These are phyloP conservation scores for Tamandua tetradactyla DNA, from an alignment of 2,797 vertebrate species.

Conservation along the genomic window DNA sequence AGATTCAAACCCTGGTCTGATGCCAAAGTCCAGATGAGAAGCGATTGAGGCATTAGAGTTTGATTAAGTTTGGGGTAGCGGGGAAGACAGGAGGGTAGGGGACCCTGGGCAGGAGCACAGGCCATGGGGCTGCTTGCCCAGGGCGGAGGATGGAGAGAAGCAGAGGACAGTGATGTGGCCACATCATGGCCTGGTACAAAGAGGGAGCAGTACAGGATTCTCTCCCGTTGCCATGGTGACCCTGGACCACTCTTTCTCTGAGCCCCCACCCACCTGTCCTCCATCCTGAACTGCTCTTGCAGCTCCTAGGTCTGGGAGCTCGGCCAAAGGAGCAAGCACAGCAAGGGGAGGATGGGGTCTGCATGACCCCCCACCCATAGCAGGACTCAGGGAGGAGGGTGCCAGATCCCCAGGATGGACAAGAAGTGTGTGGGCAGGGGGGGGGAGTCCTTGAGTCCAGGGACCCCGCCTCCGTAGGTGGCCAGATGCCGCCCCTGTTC, in stretches of 20 bases:
- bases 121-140: not conserved
- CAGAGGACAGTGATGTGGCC: not conserved
- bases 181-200: not conserved
- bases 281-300: not conserved
- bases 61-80: not conserved
- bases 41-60: too few species aligned
- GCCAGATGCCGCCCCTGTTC: not conserved
- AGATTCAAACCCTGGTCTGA: not conserved
- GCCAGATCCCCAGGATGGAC: not conserved
- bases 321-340: not conserved
- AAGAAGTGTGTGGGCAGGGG: too few species aligned
- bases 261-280: conserved; percentile 6
- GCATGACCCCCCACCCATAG: not conserved
- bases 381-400: not conserved
- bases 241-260: conserved; percentile 22
- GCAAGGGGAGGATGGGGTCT: not conserved
- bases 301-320: not conserved
- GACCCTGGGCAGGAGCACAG: rapidly evolving
- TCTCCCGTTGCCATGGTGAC: conserved; percentile 49
- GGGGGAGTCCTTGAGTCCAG: not conserved
- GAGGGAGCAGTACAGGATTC: not conserved
- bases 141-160: not conserved
- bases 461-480: not conserved
- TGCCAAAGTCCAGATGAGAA: not conserved
- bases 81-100: not conserved